Evolutionary conservation across 2,888 invertebrate species (phyloP), one percentile per base, ranked within the genome.

Genomic region (Trimorus sp.): DNA sequence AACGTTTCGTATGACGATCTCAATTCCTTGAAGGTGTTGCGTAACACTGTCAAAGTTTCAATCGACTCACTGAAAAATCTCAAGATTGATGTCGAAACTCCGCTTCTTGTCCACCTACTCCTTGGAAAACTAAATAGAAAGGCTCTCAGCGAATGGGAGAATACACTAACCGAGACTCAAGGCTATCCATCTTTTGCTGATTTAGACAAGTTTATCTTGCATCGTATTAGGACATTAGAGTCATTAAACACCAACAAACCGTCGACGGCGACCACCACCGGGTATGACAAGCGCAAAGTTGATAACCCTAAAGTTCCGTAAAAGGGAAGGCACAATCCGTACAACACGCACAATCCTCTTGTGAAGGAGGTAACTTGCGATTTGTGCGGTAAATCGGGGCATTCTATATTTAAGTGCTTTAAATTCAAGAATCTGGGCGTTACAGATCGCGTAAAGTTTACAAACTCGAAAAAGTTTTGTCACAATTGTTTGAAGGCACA

Each of bases 61-160:
- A n/a, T 62, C 1, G 62, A 62, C n/a, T 45, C 62, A 4, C 45
- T 62, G 1, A 7, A 16, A 48, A 62, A 62, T 60, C 12, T 60
- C 1, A 60, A 60, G 26, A 1, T 60, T 1, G 16, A 42, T 8
- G 49, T 63, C 7, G 9, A 48, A 49, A 15, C 4, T 36, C 49
- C 63, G 5, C 36, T 63, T 37, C 36, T 63, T 1, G n/a, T 63
- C 12, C 48, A 48, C 36, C 12, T 49, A 36, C 26, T 63, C n/a
- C n/a, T n/a, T n/a, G n/a, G n/a, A n/a, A n/a, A n/a, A n/a, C n/a
- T n/a, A n/a, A n/a, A n/a, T n/a, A n/a, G n/a, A n/a, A n/a, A n/a
- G n/a, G n/a, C n/a, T n/a, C n/a, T n/a, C n/a, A n/a, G n/a, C n/a
- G n/a, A n/a, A n/a, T n/a, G n/a, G n/a, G n/a, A n/a, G n/a, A n/a